A percentile compares a stretch with the other conserved stretches of the same genome.
These are phyloP conservation scores for Laticauda laticaudata DNA, from an alignment of 2,113 vertebrate genomes.

Conservation along the genomic window DNA sequence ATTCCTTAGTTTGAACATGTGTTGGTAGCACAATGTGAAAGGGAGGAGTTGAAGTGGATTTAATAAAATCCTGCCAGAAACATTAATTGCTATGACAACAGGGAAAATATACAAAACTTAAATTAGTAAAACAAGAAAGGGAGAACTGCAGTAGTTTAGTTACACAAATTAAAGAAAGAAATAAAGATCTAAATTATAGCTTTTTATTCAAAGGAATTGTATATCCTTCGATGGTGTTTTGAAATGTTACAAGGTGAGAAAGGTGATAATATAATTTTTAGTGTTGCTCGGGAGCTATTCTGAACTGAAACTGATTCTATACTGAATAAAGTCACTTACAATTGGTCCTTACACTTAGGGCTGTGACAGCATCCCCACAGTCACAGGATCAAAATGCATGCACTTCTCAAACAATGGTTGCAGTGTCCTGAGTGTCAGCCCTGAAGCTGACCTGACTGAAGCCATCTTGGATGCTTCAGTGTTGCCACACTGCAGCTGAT, in stretches of 20 bases:
- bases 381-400: background rate
- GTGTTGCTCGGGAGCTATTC: background rate
- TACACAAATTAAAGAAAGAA: slow-evolving; percentile 16
- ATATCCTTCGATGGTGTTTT: background rate
- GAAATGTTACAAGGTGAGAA: background rate
- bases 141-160: slow-evolving; percentile 11
- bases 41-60: slow-evolving; percentile 12
- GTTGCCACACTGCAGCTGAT: too few species aligned
- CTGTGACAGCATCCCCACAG: background rate
- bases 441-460: too few species aligned
- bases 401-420: background rate
- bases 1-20: slow-evolving; percentile 66
- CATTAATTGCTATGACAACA: slow-evolving; percentile 67
- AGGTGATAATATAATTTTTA: background rate
- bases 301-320: background rate
- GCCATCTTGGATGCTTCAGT: too few species aligned
- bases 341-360: background rate
- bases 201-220: background rate
- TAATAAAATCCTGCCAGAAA: slow-evolving; percentile 62
- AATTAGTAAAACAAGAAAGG: slow-evolving; percentile 23
- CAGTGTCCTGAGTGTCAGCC: background rate
- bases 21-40: slow-evolving; percentile 64
- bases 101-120: slow-evolving; percentile 60
- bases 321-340: background rate
- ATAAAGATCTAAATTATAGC: background rate